Base-by-base conservation (phyloP, 2,888 invertebrate genomes). In the Luffia ferchaultella region DNA sequence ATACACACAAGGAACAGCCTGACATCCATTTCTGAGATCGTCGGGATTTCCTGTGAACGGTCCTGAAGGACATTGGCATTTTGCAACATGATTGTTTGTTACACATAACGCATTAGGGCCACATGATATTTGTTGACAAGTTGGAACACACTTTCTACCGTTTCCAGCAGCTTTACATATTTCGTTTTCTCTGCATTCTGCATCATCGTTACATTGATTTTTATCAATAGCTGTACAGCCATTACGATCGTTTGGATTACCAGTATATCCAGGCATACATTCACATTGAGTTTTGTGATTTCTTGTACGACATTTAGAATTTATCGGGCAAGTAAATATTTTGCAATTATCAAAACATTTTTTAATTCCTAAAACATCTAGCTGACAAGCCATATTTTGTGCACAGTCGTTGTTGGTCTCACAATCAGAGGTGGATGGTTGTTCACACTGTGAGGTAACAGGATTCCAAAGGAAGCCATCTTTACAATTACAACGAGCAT, bases 61-160 rank as follows among this genome's bases (percentile, higher is more conserved):
- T 16, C 96, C 96, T 5, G 92, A 90, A 16, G 95, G 95, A 65
- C 96, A 96, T 62, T 94, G 93, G 64, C 96, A 96, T 69, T 93
- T 91, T 0, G 94, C 92, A 15, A 91, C 91, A 68, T 96, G 96
- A 64, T 96, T 96, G 62, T 95, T 94, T 1, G 93, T 93, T 7
- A 95, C 87, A 65, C 96, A 96, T 16, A 96, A 85, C 5, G 96
- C 95, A 57, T 92, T 90, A 0, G 94, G 93, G 1, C 96, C 96
- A 68, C 96, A 96, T 46, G 86, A 84, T 0, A 91, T 73, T 43
- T 87, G 86, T 56, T 91, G 90, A 65, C 96, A 96, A 43, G 93
- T 93, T 1, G 93, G 86, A 57, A 88, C 77, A 67, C 96, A 96
- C 62, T 88, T 86, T 20, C 90, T 80, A 1, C 85, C 65, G 45